A percentile compares a stretch with the other conserved stretches of the same genome.
These are phyloP conservation scores for Wiebesia pumilae DNA, from an alignment of 1,140 invertebrate species.

Conservation along the genomic window DNA sequence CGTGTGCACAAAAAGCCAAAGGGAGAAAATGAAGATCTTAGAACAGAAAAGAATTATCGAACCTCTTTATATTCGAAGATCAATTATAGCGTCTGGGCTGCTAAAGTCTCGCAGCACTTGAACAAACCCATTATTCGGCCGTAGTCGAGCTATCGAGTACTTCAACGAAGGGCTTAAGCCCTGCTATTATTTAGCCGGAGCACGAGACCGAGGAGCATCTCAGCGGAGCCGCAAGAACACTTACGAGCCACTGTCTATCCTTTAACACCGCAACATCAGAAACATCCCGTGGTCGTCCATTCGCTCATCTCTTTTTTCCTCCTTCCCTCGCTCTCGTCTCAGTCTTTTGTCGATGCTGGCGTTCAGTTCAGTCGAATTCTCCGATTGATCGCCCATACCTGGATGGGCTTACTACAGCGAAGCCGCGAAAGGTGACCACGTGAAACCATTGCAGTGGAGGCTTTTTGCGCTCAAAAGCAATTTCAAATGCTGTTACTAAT, in stretches of 20 bases:
- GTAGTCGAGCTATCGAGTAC: slow-evolving; percentile 29
- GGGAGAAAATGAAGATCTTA: not conserved
- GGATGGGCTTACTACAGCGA: too few relatives aligned
- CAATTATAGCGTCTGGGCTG: slow-evolving; percentile 56
- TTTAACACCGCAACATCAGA: slow-evolving; percentile 8
- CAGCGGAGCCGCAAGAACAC: not conserved
- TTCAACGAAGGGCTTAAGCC: slow-evolving; percentile 25
- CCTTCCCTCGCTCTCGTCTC: not conserved
- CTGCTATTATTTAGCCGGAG: slow-evolving; percentile 31
- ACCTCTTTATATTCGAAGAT: slow-evolving; percentile 43
- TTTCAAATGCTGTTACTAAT: too few relatives aligned
- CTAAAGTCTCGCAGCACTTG: slow-evolving; percentile 48
- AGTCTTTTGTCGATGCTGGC: not conserved
- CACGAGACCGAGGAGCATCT: slow-evolving; percentile 10
- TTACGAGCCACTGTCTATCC: not conserved
- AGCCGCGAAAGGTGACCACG: too few relatives aligned
- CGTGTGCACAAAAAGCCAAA: not conserved
- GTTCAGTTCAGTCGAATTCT: slow-evolving; percentile 13
- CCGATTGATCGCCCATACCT: slow-evolving; percentile 30
- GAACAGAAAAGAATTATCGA: not conserved
- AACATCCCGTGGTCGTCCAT: not conserved
- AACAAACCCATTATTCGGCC: slow-evolving; percentile 42
- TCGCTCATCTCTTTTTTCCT: not conserved
- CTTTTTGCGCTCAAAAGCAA: too few relatives aligned
- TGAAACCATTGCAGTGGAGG: too few relatives aligned